phyloP scores from a whole-genome alignment of 2,888 invertebrate species.

The Drosophila heteroneura region DNA sequence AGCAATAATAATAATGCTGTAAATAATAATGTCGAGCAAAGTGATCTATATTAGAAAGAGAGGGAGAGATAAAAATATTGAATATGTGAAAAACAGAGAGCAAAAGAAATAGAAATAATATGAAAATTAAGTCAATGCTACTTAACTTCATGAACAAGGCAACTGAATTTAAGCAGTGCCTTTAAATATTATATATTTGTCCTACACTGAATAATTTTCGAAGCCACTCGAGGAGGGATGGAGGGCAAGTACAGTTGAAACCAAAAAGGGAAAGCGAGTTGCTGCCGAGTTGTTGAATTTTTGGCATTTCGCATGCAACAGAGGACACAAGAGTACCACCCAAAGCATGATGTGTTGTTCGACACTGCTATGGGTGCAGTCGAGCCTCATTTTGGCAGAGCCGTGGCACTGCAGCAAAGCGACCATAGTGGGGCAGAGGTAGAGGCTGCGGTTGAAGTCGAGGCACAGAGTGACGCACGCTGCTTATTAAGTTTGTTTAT shows the following conservation, averaged over 20 bases:
- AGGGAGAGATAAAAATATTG: no score
- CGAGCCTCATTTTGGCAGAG: conserved; percentile 13
- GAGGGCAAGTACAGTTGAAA: conserved; percentile 27
- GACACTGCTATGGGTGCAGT: conserved; percentile 20
- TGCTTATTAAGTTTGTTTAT: conserved; percentile 73
- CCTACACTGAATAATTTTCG: background rate
- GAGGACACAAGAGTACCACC: conserved; percentile 25
- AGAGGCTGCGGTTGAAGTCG: background rate
- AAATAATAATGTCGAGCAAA: background rate
- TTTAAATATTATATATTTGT: background rate
- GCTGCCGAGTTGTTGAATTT: conserved; percentile 39
- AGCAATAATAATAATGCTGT: background rate
- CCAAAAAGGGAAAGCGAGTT: conserved; percentile 18
- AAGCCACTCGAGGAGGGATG: background rate
- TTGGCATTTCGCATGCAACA: conserved; percentile 51
- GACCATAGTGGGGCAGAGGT: conserved; percentile 29
- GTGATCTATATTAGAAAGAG: background rate
- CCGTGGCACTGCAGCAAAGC: conserved; percentile 52
- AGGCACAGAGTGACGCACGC: conserved; percentile 37
- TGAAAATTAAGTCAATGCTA: background rate
- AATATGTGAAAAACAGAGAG: background rate
- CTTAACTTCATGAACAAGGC: background rate
- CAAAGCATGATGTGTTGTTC: conserved; percentile 9
- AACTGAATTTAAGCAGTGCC: background rate
- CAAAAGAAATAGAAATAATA: background rate